Evolutionary conservation across 1,140 invertebrate species (phyloP).

Genomic region (Danaus melanippus): DNA sequence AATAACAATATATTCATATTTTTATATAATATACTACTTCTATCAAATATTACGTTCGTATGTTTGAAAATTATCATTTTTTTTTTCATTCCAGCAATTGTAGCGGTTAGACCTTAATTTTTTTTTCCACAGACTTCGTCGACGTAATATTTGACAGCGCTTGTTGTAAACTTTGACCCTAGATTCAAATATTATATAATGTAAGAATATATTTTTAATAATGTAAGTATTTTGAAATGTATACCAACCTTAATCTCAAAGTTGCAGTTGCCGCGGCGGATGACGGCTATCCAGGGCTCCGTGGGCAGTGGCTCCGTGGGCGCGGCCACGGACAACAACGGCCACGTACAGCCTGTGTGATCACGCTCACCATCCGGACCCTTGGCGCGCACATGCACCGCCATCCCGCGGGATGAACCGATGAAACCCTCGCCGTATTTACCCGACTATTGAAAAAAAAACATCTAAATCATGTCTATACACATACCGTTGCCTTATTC

Average conservation of each 20-base stretch:
- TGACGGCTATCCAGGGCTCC: conserved; percentile 82
- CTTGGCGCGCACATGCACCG: conserved; percentile 74
- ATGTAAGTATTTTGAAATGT: too few species aligned
- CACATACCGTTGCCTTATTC: not conserved
- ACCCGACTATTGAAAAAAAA: conserved; percentile 71
- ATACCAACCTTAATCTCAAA: conserved; percentile 79
- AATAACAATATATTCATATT: too few species aligned
- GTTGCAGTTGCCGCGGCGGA: conserved; percentile 80
- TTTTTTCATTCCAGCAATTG: too few species aligned
- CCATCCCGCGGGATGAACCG: conserved; percentile 44
- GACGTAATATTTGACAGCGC: too few species aligned
- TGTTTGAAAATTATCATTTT: too few species aligned
- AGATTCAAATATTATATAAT: too few species aligned
- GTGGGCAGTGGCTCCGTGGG: conserved; percentile 66
- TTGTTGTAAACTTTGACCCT: too few species aligned
- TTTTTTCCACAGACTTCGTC: too few species aligned
- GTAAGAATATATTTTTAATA: too few species aligned
- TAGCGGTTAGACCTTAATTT: too few species aligned
- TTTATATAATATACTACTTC: too few species aligned
- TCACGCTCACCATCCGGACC: conserved; percentile 69
- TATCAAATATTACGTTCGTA: too few species aligned
- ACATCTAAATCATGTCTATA: not conserved
- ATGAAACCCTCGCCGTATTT: conserved; percentile 80
- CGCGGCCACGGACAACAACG: conserved; percentile 70
- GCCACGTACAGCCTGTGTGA: conserved; percentile 77